Evolutionary conservation across 2,888 invertebrate species (phyloP).

Genomic region (Drosophila mimetica): DNA sequence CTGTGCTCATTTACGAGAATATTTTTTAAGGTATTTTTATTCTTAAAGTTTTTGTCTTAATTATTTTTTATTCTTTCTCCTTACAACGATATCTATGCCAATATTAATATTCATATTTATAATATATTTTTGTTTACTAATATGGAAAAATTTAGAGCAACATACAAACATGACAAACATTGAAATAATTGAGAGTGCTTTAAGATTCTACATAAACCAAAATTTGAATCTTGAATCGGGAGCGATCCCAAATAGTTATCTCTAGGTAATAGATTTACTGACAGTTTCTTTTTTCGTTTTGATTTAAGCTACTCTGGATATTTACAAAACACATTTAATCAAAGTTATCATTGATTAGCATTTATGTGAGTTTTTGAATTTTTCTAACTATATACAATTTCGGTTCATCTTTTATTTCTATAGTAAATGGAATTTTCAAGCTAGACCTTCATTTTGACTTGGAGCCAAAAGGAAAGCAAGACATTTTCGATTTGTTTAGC

Average conservation of each 20-base stretch:
- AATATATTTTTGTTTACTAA: slow-evolving; percentile 57
- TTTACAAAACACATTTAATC: slow-evolving; percentile 58
- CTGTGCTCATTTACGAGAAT: not conserved
- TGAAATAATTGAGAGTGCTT: slow-evolving; percentile 52
- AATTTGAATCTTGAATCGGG: slow-evolving; percentile 69
- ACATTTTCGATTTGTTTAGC: slow-evolving; percentile 31
- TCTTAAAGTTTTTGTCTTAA: slow-evolving; percentile 27
- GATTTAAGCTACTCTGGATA: slow-evolving; percentile 47
- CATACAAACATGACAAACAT: slow-evolving; percentile 79
- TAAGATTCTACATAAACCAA: slow-evolving; percentile 30
- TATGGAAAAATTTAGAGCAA: slow-evolving; percentile 60
- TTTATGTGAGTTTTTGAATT: slow-evolving; percentile 46
- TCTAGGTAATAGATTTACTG: slow-evolving; percentile 53
- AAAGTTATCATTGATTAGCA: slow-evolving; percentile 39
- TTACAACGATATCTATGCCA: slow-evolving; percentile 44
- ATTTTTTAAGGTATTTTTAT: not conserved
- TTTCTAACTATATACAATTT: slow-evolving; percentile 69
- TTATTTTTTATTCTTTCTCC: slow-evolving; percentile 46
- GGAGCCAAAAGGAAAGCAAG: slow-evolving; percentile 55
- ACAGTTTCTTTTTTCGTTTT: slow-evolving; percentile 22
- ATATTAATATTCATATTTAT: slow-evolving; percentile 57
- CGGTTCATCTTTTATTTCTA: slow-evolving; percentile 22
- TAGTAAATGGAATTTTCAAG: slow-evolving; percentile 25
- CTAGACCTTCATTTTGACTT: slow-evolving; percentile 50
- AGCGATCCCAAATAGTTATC: slow-evolving; percentile 60